phyloP scores from a whole-genome alignment of 2,888 invertebrate species.

The Cosmia pyralina region DNA sequence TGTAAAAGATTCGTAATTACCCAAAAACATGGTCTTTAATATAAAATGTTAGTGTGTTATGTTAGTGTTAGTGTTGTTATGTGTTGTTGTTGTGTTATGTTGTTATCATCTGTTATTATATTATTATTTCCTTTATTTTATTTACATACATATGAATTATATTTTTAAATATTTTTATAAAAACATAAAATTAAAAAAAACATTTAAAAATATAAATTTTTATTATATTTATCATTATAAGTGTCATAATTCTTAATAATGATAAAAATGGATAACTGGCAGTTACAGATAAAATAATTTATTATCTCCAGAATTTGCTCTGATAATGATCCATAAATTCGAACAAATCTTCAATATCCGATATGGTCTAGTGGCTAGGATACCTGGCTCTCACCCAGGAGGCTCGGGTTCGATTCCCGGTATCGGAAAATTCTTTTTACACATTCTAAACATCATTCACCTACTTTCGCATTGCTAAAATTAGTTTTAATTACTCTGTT shows the following conservation, averaged over 20 bases:
- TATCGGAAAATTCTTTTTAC: conserved; percentile 87
- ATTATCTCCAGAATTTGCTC: background rate
- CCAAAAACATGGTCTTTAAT: conserved; percentile 17
- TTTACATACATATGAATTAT: no score
- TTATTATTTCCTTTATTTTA: no score
- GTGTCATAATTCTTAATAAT: conserved; percentile 26
- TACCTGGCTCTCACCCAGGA: conserved; percentile 91
- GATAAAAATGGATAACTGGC: conserved; percentile 14
- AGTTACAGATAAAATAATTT: conserved; percentile 1
- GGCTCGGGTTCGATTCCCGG: conserved; percentile 92
- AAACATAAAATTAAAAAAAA: no score
- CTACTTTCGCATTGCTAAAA: conserved; percentile 15
- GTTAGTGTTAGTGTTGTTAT: no score
- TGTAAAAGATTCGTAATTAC: conserved; percentile 19
- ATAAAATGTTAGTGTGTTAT: conserved; percentile 28
- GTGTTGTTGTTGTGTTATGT: no score
- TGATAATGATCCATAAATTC: background rate
- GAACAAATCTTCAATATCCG: conserved; percentile 70
- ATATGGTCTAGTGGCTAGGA: conserved; percentile 92
- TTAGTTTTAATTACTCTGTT: conserved; percentile 31
- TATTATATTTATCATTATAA: conserved; percentile 23
- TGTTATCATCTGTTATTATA: no score
- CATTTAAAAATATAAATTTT: no score
- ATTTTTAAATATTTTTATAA: no score
- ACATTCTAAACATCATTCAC: conserved; percentile 1